phyloP scores from a whole-genome alignment of 2,797 vertebrate species.

The Thamnophis elegans region DNA sequence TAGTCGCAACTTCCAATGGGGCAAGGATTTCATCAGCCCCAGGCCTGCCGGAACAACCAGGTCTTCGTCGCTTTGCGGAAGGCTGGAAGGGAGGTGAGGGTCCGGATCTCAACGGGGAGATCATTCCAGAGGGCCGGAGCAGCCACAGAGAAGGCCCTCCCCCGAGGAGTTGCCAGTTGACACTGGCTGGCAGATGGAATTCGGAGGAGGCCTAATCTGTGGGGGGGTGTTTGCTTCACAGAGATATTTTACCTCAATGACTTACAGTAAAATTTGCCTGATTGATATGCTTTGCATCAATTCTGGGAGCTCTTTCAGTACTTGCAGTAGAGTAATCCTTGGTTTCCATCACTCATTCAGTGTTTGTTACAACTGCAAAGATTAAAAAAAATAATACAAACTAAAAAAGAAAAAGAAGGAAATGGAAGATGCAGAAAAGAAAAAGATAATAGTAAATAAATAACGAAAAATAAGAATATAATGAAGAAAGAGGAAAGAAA shows the following conservation, averaged over 20 bases:
- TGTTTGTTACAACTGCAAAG: not conserved
- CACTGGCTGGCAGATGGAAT: no score
- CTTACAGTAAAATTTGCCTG: not conserved
- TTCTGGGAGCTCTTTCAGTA: not conserved
- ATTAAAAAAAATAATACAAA: not conserved
- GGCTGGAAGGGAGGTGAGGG: no score
- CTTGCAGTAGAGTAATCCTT: not conserved
- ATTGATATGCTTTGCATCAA: not conserved
- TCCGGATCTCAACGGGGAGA: no score
- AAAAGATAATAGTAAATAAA: not conserved
- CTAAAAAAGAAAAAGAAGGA: not conserved
- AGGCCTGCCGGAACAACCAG: no score
- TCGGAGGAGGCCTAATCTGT: no score
- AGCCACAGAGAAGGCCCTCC: no score
- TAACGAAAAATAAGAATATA: not conserved
- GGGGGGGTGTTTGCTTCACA: not conserved
- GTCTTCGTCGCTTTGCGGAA: no score
- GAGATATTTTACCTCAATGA: not conserved
- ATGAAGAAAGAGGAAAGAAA: not conserved
- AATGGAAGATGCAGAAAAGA: not conserved
- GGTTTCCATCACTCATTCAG: not conserved
- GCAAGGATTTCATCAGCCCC: no score
- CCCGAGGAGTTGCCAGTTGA: no score
- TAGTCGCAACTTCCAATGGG: no score
- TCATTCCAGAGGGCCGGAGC: no score